Base-by-base conservation (phyloP, 1,140 invertebrate species). In the Drosophila mayri region DNA sequence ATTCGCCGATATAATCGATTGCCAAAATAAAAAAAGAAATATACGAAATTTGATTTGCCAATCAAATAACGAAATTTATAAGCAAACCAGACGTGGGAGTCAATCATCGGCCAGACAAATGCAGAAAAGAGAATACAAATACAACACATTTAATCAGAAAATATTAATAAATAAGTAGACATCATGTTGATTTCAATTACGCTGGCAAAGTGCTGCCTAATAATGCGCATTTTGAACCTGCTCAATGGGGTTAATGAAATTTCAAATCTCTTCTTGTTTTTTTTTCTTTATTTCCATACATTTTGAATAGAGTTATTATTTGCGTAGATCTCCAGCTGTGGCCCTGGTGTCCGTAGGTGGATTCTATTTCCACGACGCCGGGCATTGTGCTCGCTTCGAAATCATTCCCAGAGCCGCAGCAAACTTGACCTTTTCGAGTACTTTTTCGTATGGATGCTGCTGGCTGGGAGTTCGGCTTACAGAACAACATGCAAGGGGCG, bases 121-220 rank as follows among this genome's bases (percentile, higher is more conserved):
- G 30, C 54, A 28, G 70, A 72, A 67, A 20, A 38, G 18, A 47
- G 25, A 25, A 25, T 25, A 76, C 54, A 75, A 67, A 60, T 38
- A 38, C 58, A 85, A 66, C 46, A 81, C 72, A 64, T 60, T 40
- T 60, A 73, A 64, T 47, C 30, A 54, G 25, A 76, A 59, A 41
- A 60, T 46, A 65, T 63, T 50, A 76, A 77, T 64, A 78, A 83
- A 83, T 84, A 84, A 84, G 71, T 88, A 88, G 84, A 83, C 77
- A 80, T 84, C 80, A 87, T 88, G 80, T 90, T 84, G 84, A 88
- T 84, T 90, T 87, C 85, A 87, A 88, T 88, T 87, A 88, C 75
- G 68, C 65, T 79, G 82, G 46, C 73, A 80, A 79, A 83, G 50
- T 57, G 54, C 59, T 58, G 57, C 46, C 71, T 38, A 64, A 60